Percentiles rank a stretch among this genome's conserved stretches.
phyloP scores from a whole-genome alignment of 92 coral and sea anemone species.

The Siderastrea siderea region DNA sequence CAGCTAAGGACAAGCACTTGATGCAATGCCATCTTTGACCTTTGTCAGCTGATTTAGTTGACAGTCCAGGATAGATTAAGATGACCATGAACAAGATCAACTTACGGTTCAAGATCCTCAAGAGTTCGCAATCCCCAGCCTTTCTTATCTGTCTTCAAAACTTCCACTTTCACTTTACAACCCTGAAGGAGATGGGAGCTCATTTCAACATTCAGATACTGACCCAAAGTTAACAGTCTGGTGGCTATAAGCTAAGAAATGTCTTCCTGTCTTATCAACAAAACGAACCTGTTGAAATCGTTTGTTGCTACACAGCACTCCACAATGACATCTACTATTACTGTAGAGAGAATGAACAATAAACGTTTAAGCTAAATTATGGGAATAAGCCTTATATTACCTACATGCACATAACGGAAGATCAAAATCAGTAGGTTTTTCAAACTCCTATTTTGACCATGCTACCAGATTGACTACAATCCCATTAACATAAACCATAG shows the following conservation, averaged over 20 bases:
- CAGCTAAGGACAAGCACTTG: too few species aligned
- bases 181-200: conserved; percentile 61
- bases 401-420: too few species aligned
- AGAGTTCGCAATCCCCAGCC: conserved; percentile 96
- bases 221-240: background rate
- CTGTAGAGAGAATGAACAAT: conserved; percentile 41
- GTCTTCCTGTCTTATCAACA: background rate
- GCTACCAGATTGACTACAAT: too few species aligned
- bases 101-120: conserved; percentile 90
- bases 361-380: background rate
- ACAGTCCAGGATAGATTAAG: too few species aligned
- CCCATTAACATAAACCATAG: too few species aligned
- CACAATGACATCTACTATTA: conserved; percentile 92
- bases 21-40: background rate
- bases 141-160: conserved; percentile 92
- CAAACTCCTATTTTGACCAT: too few species aligned
- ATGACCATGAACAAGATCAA: background rate
- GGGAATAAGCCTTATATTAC: too few species aligned
- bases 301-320: conserved; percentile 87
- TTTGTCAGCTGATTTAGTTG: background rate
- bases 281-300: conserved; percentile 89
- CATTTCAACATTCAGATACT: background rate
- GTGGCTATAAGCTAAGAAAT: background rate
- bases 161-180: conserved; percentile 93
- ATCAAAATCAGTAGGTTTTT: too few species aligned